Percentiles rank a stretch among this genome's conserved stretches.
These are phyloP conservation scores for Cephus spinipes DNA, from an alignment of 2,888 invertebrate species.

Conservation along the genomic window DNA sequence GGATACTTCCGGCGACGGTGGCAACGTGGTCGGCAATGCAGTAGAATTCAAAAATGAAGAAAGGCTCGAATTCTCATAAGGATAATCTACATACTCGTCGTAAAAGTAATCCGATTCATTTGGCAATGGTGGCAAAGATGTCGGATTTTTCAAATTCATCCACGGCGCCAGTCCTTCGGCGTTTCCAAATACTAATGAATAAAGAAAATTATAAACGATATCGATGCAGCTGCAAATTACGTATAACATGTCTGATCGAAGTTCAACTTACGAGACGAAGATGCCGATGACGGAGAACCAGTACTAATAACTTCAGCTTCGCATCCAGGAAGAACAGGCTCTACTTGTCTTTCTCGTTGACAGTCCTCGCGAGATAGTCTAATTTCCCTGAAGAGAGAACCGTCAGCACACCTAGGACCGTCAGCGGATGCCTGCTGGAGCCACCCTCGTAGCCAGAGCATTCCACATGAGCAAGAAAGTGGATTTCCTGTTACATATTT, in stretches of 20 bases:
- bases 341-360: slow-evolving; percentile 66
- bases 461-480: slow-evolving; percentile 82
- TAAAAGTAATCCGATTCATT: slow-evolving; percentile 86
- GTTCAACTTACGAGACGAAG: slow-evolving; percentile 42
- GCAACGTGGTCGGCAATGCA: slow-evolving; percentile 11
- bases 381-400: slow-evolving; percentile 79
- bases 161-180: slow-evolving; percentile 71
- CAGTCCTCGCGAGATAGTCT: slow-evolving; percentile 80
- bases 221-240: neutral
- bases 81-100: slow-evolving; percentile 85
- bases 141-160: slow-evolving; percentile 71
- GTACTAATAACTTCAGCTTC: slow-evolving; percentile 74
- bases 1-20: slow-evolving; percentile 7
- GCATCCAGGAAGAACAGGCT: slow-evolving; percentile 76
- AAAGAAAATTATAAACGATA: neutral
- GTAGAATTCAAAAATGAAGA: slow-evolving; percentile 35
- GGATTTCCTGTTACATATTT: slow-evolving; percentile 78
- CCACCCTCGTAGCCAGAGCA: slow-evolving; percentile 88
- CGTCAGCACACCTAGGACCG: slow-evolving; percentile 85
- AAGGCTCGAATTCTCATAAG: slow-evolving; percentile 73
- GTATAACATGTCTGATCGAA: neutral
- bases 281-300: slow-evolving; percentile 36
- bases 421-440: slow-evolving; percentile 79
- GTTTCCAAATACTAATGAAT: neutral
- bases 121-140: slow-evolving; percentile 70